Base-by-base conservation (phyloP, 2,797 vertebrate species). In the Centroberyx gerrardi region DNA sequence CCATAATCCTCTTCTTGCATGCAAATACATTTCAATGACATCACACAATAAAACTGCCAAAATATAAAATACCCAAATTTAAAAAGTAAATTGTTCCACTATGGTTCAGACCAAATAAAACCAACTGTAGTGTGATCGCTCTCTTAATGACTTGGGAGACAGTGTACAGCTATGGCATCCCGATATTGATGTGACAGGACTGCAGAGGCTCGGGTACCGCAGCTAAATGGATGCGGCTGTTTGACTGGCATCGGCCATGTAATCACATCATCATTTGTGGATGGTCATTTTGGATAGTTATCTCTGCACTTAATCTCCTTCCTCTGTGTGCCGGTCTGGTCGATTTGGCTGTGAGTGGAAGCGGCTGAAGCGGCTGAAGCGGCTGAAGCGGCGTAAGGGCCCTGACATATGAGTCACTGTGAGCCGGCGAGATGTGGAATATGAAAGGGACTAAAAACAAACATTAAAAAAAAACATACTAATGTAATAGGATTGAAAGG, bases 351-450 rank as follows among this genome's bases (percentile, higher is more conserved):
- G 27, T 0, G 14, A n/a, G n/a, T 22, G 29, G 44, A 48, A 13
- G 69, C 0, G 62, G 62, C 8, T 29, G 62, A 55, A 55, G 54
- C 33, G 2, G 27, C 53, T n/a, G 44, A 48, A 13, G 69, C 0
- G 62, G 62, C 8, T 29, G 62, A 55, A 55, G 54, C 33, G 2
- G 27, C 53, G 65, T 55, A 44, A 48, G 68, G 46, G 12, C 68
- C 70, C 68, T 74, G 72, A 81, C 78, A 81, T 78, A 73, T 74
- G 83, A 85, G 70, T 70, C 80, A 81, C 52, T 14, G 48, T 0
- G 9, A 68, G 62, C 27, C 3, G 18, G 14, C 3, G 8, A 77
- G 63, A 62, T 64, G 72, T 69, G 74, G 46, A 18, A 67, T 63
- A 63, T 67, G 18, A 74, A 79, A 76, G 12, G 27, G 28, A 70